phyloP scores from a whole-genome alignment of 2,797 vertebrate genomes.

The Aulostomus chinensis region DNA sequence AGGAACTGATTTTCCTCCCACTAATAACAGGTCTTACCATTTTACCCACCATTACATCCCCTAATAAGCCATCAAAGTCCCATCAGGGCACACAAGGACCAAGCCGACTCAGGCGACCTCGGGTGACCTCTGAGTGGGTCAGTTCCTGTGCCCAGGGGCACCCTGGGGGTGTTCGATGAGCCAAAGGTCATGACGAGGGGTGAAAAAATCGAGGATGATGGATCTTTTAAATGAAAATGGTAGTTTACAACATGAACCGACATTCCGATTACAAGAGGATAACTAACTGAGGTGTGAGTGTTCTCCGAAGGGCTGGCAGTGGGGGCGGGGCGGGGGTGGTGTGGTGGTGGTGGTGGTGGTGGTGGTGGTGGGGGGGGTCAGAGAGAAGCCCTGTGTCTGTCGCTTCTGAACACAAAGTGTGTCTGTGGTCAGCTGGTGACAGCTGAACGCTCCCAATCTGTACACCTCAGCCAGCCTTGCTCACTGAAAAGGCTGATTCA shows the following conservation, averaged over 20 bases:
- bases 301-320: conserved; percentile 42
- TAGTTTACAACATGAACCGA: too few relatives aligned
- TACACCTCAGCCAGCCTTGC: conserved; percentile 70
- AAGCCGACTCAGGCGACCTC: conserved; percentile 57
- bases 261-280: conserved; percentile 64
- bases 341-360: background rate
- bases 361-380: conserved; percentile 23
- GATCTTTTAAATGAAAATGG: conserved; percentile 21
- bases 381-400: conserved; percentile 67
- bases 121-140: conserved; percentile 63
- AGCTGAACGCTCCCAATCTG: conserved; percentile 73
- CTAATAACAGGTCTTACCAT: conserved; percentile 45
- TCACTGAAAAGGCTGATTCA: conserved; percentile 78
- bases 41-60: conserved; percentile 63
- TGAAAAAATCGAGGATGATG: conserved; percentile 22
- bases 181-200: conserved; percentile 60
- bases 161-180: conserved; percentile 36
- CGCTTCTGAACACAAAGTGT: conserved; percentile 66
- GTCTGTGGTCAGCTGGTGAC: conserved; percentile 79
- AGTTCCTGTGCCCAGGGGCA: conserved; percentile 70
- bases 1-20: conserved; percentile 22
- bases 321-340: too few relatives aligned
- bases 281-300: conserved; percentile 73
- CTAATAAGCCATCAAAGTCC: conserved; percentile 71
- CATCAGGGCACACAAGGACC: conserved; percentile 56